These are phyloP conservation scores for Chrysochloris asiatica DNA, from an alignment of 2,113 vertebrate species.

Conservation along the genomic window DNA sequence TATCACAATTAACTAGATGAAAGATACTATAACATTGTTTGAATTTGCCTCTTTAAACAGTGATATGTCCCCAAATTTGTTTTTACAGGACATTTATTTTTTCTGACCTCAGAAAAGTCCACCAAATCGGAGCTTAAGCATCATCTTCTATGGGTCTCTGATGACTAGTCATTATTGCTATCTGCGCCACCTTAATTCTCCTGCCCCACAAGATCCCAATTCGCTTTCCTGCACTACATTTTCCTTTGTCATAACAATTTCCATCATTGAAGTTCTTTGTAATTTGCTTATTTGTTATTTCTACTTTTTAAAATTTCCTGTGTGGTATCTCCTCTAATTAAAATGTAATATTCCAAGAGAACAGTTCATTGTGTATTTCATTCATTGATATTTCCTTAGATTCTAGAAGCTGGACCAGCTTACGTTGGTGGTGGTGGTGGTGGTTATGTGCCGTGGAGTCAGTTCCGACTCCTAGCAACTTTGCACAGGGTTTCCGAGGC, in stretches of 20 bases:
- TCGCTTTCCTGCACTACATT: not conserved
- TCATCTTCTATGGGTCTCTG: not conserved
- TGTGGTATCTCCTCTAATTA: not conserved
- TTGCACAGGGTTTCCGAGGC: no score
- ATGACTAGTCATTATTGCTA: not conserved
- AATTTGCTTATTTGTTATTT: not conserved
- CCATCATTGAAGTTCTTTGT: not conserved
- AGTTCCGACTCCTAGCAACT: no score
- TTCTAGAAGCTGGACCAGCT: not conserved
- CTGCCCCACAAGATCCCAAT: not conserved
- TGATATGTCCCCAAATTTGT: not conserved
- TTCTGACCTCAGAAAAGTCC: not conserved
- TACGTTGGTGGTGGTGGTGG: no score
- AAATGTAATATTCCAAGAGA: not conserved
- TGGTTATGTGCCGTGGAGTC: no score
- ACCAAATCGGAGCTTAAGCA: not conserved
- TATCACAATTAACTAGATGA: not conserved
- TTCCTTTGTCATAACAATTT: not conserved
- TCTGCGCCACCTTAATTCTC: not conserved
- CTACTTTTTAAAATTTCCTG: not conserved
- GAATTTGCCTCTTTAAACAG: slow-evolving; percentile 5
- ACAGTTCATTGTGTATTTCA: not conserved
- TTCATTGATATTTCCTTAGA: not conserved
- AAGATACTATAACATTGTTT: not conserved
- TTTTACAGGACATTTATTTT: not conserved